Evolutionary conservation across 92 coral and sea anemone genomes (phyloP).

Genomic region (Paragorgia papillata): DNA sequence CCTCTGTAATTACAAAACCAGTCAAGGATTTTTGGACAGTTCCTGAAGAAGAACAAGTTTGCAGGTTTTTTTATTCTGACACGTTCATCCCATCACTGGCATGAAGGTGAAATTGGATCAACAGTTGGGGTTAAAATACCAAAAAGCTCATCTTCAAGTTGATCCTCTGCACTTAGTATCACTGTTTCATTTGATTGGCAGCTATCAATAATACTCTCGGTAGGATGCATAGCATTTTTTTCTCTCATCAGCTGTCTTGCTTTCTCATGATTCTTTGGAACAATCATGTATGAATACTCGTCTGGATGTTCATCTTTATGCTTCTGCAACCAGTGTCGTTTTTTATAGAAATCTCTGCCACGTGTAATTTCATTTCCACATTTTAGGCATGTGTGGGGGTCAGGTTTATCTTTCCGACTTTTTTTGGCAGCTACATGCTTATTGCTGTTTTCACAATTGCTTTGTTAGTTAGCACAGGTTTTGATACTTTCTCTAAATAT

Average conservation of each 20-base stretch:
- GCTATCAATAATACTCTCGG: too few relatives aligned
- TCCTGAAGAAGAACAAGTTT: background rate
- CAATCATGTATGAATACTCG: background rate
- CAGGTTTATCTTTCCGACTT: background rate
- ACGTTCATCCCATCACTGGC: too few relatives aligned
- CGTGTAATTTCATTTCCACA: constrained; percentile 10
- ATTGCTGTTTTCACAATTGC: background rate
- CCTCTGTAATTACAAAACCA: background rate
- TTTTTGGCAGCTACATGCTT: background rate
- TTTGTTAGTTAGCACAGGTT: too few relatives aligned
- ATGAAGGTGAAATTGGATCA: too few relatives aligned
- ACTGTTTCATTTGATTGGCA: too few relatives aligned
- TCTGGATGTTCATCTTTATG: constrained; percentile 1
- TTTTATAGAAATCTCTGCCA: constrained; percentile 12
- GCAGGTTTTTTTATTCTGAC: background rate
- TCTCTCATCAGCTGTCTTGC: background rate
- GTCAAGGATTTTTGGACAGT: constrained; percentile 6
- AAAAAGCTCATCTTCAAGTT: too few relatives aligned
- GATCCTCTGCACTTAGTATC: too few relatives aligned
- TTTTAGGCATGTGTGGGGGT: constrained; percentile 16
- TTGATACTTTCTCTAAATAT: too few relatives aligned
- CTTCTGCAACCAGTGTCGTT: constrained; percentile 3
- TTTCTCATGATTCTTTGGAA: constrained; percentile 4
- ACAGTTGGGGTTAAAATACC: too few relatives aligned
- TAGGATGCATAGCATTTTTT: background rate